phyloP scores from a whole-genome alignment of 2,888 invertebrate species.

The Agonopterix heracliana region DNA sequence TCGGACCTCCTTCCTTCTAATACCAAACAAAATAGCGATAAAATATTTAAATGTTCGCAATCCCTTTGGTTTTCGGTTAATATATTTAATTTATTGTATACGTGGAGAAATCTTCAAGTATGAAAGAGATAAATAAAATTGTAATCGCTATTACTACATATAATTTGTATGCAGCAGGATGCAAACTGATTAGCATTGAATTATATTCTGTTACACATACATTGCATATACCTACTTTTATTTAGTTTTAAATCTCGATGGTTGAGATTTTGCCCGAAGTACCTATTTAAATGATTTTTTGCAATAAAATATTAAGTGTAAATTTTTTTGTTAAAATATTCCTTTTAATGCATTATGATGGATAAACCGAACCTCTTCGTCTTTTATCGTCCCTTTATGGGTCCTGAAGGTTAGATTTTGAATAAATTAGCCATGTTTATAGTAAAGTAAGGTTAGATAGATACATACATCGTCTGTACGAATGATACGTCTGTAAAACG shows the following conservation, averaged over 20 bases:
- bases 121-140: no score
- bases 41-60: no score
- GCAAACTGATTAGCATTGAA: no score
- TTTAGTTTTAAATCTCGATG: slow-evolving; percentile 13
- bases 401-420: slow-evolving; percentile 1
- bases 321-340: slow-evolving; percentile 10
- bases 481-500: slow-evolving; percentile 5
- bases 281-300: slow-evolving; percentile 3
- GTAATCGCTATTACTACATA: no score
- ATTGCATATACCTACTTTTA: no score
- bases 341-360: slow-evolving; percentile 10
- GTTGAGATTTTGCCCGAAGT: slow-evolving; percentile 5
- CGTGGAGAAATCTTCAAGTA: no score
- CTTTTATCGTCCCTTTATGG: not conserved
- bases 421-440: not conserved
- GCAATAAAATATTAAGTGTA: slow-evolving; percentile 7
- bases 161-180: no score
- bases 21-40: no score
- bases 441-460: not conserved
- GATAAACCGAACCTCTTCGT: not conserved
- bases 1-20: no score
- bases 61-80: no score
- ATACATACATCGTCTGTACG: not conserved
- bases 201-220: no score
- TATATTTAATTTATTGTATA: no score